Percentiles rank a stretch among this genome's conserved stretches.
Conservation (phyloP, 2,113 vertebrate species). For the Geococcyx californianus region DNA sequence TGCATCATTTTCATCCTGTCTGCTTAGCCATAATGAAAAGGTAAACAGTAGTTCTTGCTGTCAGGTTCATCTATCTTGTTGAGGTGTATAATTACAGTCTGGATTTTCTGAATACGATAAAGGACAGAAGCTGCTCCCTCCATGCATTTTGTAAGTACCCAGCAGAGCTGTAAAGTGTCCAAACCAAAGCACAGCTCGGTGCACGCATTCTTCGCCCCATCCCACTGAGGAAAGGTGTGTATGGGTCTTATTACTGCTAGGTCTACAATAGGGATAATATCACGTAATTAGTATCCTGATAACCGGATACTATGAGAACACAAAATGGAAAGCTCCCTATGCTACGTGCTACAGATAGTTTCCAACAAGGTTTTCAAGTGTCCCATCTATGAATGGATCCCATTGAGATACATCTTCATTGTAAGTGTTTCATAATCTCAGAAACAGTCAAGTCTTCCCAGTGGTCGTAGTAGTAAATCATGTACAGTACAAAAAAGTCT, state of each 20-base stretch:
- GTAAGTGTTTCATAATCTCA: not conserved
- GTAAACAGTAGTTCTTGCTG: not conserved
- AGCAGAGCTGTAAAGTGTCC: conserved; percentile 45
- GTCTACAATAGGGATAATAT: not conserved
- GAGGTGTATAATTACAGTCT: conserved; percentile 56
- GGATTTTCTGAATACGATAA: conserved; percentile 10
- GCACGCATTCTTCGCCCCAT: not conserved
- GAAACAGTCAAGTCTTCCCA: not conserved
- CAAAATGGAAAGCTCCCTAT: not conserved
- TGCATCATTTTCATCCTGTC: not conserved
- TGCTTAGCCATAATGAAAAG: conserved; percentile 34
- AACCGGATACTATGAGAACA: not conserved
- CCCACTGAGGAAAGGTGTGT: not conserved
- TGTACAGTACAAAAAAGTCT: not conserved
- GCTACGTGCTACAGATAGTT: not conserved
- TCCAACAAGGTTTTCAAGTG: not conserved
- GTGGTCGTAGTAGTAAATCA: not conserved
- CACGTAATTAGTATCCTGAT: not conserved
- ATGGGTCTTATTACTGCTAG: not conserved
- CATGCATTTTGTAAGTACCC: not conserved
- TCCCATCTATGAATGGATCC: not conserved
- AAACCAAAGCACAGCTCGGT: not conserved
- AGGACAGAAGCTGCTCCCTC: not conserved
- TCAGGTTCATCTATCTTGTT: conserved; percentile 16
- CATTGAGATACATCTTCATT: not conserved